Evolutionary conservation across 2,113 vertebrate species (phyloP).

Genomic region (Vanacampus margaritifer): DNA sequence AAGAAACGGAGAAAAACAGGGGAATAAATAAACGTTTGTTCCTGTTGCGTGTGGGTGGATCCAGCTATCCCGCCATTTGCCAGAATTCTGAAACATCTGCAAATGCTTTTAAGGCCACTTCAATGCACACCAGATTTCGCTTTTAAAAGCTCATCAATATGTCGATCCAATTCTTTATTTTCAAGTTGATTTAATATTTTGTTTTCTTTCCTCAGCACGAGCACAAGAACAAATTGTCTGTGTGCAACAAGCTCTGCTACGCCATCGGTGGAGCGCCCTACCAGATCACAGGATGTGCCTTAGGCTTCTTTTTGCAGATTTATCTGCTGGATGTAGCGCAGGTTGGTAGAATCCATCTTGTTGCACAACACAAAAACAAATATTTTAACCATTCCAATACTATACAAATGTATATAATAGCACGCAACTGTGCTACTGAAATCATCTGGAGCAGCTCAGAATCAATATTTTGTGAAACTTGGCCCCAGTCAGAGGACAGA

Average conservation of each 20-base stretch:
- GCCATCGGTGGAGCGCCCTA: slow-evolving; percentile 92
- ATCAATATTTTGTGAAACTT: too few relatives aligned
- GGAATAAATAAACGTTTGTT: not conserved
- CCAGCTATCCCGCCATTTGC: not conserved
- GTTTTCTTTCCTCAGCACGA: slow-evolving; percentile 42
- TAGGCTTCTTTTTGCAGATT: slow-evolving; percentile 96
- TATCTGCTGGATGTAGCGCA: slow-evolving; percentile 91
- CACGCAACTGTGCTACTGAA: too few relatives aligned
- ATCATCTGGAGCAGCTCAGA: too few relatives aligned
- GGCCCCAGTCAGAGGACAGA: too few relatives aligned
- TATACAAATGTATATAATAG: too few relatives aligned
- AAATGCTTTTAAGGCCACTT: not conserved
- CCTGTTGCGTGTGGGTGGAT: not conserved
- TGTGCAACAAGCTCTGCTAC: slow-evolving; percentile 92
- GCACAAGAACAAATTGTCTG: slow-evolving; percentile 68
- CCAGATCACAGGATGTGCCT: slow-evolving; percentile 91
- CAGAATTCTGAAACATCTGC: slow-evolving; percentile 1
- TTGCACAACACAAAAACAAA: slow-evolving; percentile 4
- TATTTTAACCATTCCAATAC: too few relatives aligned
- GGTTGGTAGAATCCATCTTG: slow-evolving; percentile 67
- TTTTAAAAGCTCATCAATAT: not conserved
- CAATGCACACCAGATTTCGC: not conserved
- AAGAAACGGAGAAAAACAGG: not conserved
- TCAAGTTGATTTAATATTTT: not conserved
- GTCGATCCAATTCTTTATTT: not conserved